These are phyloP conservation scores for Himalopsyche japonica DNA, from an alignment of 2,888 invertebrate genomes.

Conservation along the genomic window DNA sequence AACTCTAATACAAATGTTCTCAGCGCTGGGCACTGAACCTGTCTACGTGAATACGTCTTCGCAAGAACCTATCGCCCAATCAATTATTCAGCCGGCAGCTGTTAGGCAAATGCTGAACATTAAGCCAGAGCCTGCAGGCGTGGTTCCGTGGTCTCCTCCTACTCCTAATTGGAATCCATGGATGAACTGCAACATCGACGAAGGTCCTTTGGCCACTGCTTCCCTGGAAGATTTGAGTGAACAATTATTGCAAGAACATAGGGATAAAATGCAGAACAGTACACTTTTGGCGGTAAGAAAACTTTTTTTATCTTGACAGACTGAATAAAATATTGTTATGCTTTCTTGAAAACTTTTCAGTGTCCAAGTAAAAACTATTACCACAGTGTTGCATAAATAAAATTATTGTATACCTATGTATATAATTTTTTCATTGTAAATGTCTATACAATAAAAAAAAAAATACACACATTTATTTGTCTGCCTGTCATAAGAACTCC, in stretches of 20 bases:
- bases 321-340: no score
- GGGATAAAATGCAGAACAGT: slow-evolving; percentile 65
- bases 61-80: slow-evolving; percentile 31
- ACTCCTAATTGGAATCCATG: slow-evolving; percentile 97
- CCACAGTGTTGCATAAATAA: no score
- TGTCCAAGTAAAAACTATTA: no score
- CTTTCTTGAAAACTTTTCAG: no score
- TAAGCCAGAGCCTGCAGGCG: slow-evolving; percentile 68
- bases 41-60: slow-evolving; percentile 45
- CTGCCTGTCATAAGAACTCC: no score
- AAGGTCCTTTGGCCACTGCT: slow-evolving; percentile 77
- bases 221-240: slow-evolving; percentile 71
- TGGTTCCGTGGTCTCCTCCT: slow-evolving; percentile 96
- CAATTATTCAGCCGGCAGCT: slow-evolving; percentile 45
- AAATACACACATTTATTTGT: no score
- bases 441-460: no score
- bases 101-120: slow-evolving; percentile 70
- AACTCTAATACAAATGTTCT: neutral
- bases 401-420: no score
- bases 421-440: no score
- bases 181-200: slow-evolving; percentile 94
- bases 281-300: slow-evolving; percentile 44
- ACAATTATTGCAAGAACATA: slow-evolving; percentile 69
- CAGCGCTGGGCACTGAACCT: slow-evolving; percentile 51
- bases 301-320: neutral